Evolutionary conservation across 2,113 vertebrate species (phyloP), one percentile per base, ranked within the genome.

Genomic region (Loxodonta africana): DNA sequence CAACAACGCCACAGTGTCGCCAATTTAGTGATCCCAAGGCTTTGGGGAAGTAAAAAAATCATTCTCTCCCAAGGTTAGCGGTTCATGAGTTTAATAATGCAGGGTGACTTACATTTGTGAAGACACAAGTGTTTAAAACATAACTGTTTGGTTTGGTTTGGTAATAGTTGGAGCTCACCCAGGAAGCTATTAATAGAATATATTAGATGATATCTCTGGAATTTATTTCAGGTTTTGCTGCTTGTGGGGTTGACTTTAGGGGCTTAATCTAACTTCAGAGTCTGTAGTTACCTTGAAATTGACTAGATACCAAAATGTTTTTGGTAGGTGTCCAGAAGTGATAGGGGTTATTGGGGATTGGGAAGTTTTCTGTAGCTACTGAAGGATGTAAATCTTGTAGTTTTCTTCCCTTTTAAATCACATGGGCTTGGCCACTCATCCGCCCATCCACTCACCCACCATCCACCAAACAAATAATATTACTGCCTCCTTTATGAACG

Each of bases 81-180:
- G 11, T 65, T 92, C n/a, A 17, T 18, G 67, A 71, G n/a, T 78
- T 51, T 89, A 10, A 12, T 53, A 17, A 51, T 80, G 4, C 4
- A 51, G 63, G 37, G 5, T 28, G 1, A 86, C 21, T 26, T 93
- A 6, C 73, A 33, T 71, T 74, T 86, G 41, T 80, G 37, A 90
- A 37, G 84, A 83, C n/a, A 26, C 26, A n/a, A 26, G 7, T 37
- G 15, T 80, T 86, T 96, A 91, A 86, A 94, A 91, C 28, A 11
- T 15, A 62, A n/a, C 23, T 41, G 6, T 23, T 71, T 25, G 37
- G 23, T 88, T 86, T 67, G 80, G 33, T 62, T 69, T 77, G 37
- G 25, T 92, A 11, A 84, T 11, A 80, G 28, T 90, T 33, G 57
- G 48, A 57, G 41, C 10, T 89, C 44, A n/a, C 57, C 91, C 6